Conservation (phyloP, 2,797 vertebrate genomes). For the Microctenopoma stevenorrisi region DNA sequence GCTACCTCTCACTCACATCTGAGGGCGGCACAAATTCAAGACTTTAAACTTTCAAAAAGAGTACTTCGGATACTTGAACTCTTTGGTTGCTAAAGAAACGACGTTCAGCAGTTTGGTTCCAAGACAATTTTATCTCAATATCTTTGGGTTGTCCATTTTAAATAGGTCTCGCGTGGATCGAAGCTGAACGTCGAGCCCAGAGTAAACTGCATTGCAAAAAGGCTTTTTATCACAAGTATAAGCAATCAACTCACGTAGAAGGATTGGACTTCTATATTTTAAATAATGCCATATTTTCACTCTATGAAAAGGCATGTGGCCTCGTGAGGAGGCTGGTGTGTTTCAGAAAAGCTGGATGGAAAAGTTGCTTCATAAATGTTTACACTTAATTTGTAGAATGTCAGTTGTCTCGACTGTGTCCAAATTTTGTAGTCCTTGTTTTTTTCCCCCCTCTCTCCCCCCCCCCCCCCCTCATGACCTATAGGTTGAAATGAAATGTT, state of each 20-base stretch:
- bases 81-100: constrained; percentile 77
- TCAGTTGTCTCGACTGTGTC: constrained; percentile 83
- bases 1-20: constrained; percentile 98
- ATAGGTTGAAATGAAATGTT: constrained; percentile 81
- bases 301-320: constrained; percentile 84
- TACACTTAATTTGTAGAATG: constrained; percentile 88
- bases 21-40: constrained; percentile 63
- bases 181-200: constrained; percentile 74
- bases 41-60: constrained; percentile 62
- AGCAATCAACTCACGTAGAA: constrained; percentile 85
- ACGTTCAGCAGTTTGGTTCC: constrained; percentile 67
- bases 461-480: constrained; percentile 28
- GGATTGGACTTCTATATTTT: constrained; percentile 86
- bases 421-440: constrained; percentile 81
- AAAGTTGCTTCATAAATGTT: constrained; percentile 86
- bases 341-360: constrained; percentile 84
- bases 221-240: constrained; percentile 81
- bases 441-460: not conserved
- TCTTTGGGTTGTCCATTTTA: constrained; percentile 71
- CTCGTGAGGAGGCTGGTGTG: constrained; percentile 82
- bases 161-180: constrained; percentile 76
- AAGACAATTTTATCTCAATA: constrained; percentile 70
- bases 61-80: constrained; percentile 89
- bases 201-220: constrained; percentile 77
- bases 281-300: constrained; percentile 84